Base-by-base conservation (phyloP, 2,888 invertebrate species). In the Ceriagrion tenellum region DNA sequence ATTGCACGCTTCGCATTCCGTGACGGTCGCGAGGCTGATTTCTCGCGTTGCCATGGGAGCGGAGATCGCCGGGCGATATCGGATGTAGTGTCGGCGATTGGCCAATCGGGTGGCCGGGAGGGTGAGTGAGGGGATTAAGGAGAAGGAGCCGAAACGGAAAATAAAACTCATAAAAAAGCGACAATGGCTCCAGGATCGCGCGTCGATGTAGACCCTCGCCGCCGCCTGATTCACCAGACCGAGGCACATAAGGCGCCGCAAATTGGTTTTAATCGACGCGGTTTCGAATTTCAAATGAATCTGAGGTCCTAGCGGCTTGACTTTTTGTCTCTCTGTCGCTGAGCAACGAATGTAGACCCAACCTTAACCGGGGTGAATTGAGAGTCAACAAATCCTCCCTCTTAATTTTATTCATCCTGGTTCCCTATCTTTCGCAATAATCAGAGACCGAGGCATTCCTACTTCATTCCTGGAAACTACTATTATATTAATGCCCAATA, bases 11-110 rank as follows among this genome's bases (percentile, higher is more conserved):
- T 30, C 81, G 81, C 81, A 81, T 81, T 81, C 81, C 81, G 81
- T 81, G 81, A 13, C 35, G 81, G 2, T 12, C 81, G 81, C n/a
- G 81, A 13, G 81, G 81, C 35, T 12, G 81, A 81, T 81, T 35
- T 81, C 81, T 81, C 35, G 81, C 81, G 30, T 81, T 81, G 81
- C 81, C 81, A 81, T 81, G 81, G 35, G 81, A 81, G 81, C 81
- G 81, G n/a, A 12, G 81, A 81, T 81, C 81, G 81, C 12, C 30
- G 81, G 35, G 81, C 81, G 81, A 81, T 81, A 81, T 81, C 13
- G 81, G 81, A 69, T n/a, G 69, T 8, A n/a, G 69, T 69, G 26
- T n/a, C 69, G 69, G 26, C 26, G 69, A 81, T 81, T 81, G 81
- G 81, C 81, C 81, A 81, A 81, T 35, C 30, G 81, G 81, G 81